Conservation (phyloP, 92 coral and sea anemone species). For the Diadumene lineata region DNA sequence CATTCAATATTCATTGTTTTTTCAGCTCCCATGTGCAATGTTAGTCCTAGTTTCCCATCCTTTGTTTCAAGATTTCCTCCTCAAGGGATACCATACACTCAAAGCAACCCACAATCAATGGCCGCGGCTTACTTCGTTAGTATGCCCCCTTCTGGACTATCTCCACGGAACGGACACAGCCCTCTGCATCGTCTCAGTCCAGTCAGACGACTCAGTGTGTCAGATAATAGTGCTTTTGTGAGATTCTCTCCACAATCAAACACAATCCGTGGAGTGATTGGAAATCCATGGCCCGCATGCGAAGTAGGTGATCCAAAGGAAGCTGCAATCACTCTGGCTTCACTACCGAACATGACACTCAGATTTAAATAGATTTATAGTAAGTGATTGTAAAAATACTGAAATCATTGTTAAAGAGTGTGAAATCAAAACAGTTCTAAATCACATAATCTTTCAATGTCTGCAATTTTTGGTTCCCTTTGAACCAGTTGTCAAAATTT, state of each 20-base stretch:
- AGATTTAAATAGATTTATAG: too few species aligned
- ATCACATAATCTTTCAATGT: neutral
- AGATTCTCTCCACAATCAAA: slow-evolving; percentile 12
- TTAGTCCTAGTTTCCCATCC: neutral
- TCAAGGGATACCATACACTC: neutral
- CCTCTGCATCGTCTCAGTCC: slow-evolving; percentile 14
- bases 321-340: slow-evolving; percentile 20
- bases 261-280: neutral
- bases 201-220: slow-evolving; percentile 5
- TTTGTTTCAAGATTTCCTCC: slow-evolving; percentile 11
- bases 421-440: neutral
- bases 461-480: neutral
- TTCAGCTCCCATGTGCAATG: neutral
- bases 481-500: neutral
- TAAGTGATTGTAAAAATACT: too few species aligned
- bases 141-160: slow-evolving; percentile 7
- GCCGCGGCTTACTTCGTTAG: slow-evolving; percentile 12
- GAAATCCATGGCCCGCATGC: slow-evolving; percentile 5
- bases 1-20: too few species aligned
- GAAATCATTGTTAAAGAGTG: too few species aligned
- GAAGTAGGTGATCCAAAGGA: slow-evolving; percentile 21
- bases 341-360: slow-evolving; percentile 20
- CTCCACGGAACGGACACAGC: slow-evolving; percentile 2
- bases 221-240: slow-evolving; percentile 41
- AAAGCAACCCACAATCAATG: neutral